These are phyloP conservation scores for Pyralis farinalis DNA, from an alignment of 2,888 invertebrate genomes.

Conservation along the genomic window DNA sequence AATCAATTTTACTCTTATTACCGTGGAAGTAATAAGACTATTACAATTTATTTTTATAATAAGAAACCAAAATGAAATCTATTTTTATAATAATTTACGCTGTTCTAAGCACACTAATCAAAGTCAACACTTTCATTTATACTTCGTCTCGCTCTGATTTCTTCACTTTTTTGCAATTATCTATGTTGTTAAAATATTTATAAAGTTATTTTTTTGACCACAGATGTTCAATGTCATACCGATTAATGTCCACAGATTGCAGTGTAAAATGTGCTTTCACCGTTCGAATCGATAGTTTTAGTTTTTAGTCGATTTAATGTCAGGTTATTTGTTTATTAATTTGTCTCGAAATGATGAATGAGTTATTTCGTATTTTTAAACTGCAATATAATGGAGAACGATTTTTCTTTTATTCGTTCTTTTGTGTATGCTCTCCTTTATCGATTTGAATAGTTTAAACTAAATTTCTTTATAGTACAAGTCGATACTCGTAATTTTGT, in stretches of 20 bases:
- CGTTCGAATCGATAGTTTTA: conserved; percentile 10
- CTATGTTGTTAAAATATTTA: conserved; percentile 4
- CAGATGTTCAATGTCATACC: conserved; percentile 13
- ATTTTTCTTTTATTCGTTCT: no score
- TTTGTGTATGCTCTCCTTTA: no score
- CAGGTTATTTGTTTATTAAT: background rate
- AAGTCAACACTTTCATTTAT: background rate
- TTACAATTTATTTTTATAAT: no score
- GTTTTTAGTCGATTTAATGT: conserved; percentile 6
- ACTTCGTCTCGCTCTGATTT: conserved; percentile 7
- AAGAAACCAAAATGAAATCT: background rate
- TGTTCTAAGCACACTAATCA: conserved; percentile 14
- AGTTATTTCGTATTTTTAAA: no score
- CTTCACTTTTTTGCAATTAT: conserved; percentile 6
- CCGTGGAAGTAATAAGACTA: no score
- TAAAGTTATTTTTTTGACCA: conserved; percentile 1
- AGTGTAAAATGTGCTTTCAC: conserved; percentile 17
- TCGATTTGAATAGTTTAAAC: no score
- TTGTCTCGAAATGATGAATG: background rate
- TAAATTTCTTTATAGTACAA: no score
- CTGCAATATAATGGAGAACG: no score
- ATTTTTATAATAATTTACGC: conserved; percentile 8
- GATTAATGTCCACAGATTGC: conserved; percentile 14
- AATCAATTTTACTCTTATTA: no score
- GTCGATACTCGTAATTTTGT: no score